A percentile compares a stretch with the other conserved stretches of the same genome.
These are phyloP conservation scores for Drosophila setifemur DNA, from an alignment of 1,140 invertebrate genomes.

Conservation along the genomic window DNA sequence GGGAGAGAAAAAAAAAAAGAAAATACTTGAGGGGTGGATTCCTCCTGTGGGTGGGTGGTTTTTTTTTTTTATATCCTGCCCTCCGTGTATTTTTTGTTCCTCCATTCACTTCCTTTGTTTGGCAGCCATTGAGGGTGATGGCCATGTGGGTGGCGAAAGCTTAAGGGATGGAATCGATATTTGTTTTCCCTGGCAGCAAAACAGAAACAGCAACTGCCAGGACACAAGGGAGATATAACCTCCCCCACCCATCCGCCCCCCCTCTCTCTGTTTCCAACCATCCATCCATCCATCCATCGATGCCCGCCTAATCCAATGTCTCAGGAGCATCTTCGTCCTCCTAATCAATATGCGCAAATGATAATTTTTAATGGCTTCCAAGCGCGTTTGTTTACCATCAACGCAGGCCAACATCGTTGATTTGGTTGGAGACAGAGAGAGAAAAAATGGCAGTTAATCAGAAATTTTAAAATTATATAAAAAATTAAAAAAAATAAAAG, in stretches of 20 bases:
- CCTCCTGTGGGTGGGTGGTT: conserved; percentile 62
- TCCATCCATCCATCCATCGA: conserved; percentile 19
- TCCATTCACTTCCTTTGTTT: conserved; percentile 71
- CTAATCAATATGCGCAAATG: conserved; percentile 78
- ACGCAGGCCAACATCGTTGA: conserved; percentile 50
- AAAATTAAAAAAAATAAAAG: no score
- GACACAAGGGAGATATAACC: conserved; percentile 16
- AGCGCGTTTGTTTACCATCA: conserved; percentile 71
- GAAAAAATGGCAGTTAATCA: neutral
- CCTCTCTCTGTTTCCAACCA: no score
- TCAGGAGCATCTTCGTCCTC: conserved; percentile 55
- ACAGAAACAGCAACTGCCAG: conserved; percentile 54
- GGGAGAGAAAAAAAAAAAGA: no score
- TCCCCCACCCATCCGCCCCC: neutral
- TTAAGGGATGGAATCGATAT: conserved; percentile 82
- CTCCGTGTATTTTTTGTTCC: conserved; percentile 24
- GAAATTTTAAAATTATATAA: neutral
- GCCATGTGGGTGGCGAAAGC: conserved; percentile 56
- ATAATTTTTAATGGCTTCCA: conserved; percentile 79
- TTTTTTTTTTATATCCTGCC: conserved; percentile 20
- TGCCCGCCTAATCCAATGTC: conserved; percentile 75
- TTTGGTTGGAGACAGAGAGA: conserved; percentile 46
- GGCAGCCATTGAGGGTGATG: conserved; percentile 77
- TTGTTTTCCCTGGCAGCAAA: conserved; percentile 69
- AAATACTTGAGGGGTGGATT: conserved; percentile 28